Evolutionary conservation across 2,888 invertebrate species (phyloP).

Genomic region (Parochlus steinenii): DNA sequence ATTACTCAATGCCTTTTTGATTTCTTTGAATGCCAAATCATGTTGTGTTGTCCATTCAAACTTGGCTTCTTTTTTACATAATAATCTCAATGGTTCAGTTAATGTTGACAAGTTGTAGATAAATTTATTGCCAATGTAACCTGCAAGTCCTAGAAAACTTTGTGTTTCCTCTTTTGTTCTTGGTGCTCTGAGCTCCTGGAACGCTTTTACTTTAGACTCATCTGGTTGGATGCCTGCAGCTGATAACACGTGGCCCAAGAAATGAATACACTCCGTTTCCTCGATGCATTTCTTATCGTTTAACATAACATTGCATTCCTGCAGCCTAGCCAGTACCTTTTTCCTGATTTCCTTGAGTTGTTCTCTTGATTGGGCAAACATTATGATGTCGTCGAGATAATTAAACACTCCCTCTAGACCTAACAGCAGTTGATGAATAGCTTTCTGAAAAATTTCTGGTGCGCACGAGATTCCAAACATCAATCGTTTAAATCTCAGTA

Average conservation of each 20-base stretch:
- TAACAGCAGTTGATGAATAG: conserved; percentile 21
- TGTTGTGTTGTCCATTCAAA: neutral
- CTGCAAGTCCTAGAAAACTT: conserved; percentile 13
- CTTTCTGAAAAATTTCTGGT: conserved; percentile 28
- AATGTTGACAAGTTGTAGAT: conserved; percentile 6
- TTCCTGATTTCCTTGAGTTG: conserved; percentile 20
- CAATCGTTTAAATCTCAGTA: conserved; percentile 24
- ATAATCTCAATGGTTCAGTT: neutral
- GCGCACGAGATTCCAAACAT: conserved; percentile 28
- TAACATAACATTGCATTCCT: conserved; percentile 13
- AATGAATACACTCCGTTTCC: conserved; percentile 16
- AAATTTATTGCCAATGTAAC: conserved; percentile 14
- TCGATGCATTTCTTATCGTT: conserved; percentile 20
- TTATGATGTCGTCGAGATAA: conserved; percentile 25
- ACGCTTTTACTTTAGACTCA: conserved; percentile 17
- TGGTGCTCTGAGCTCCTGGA: too few relatives aligned
- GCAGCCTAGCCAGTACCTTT: conserved; percentile 14
- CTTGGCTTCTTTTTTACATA: neutral
- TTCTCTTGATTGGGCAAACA: conserved; percentile 18
- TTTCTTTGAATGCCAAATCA: neutral
- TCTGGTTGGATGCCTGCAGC: conserved; percentile 18
- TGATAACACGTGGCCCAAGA: conserved; percentile 20
- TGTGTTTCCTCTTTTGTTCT: conserved; percentile 4
- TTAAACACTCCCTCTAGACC: conserved; percentile 22
- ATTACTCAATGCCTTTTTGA: neutral